Percentiles rank a stretch among this genome's conserved stretches.
phyloP scores from a whole-genome alignment of 2,797 vertebrate genomes.

The Myotis pilosus region DNA sequence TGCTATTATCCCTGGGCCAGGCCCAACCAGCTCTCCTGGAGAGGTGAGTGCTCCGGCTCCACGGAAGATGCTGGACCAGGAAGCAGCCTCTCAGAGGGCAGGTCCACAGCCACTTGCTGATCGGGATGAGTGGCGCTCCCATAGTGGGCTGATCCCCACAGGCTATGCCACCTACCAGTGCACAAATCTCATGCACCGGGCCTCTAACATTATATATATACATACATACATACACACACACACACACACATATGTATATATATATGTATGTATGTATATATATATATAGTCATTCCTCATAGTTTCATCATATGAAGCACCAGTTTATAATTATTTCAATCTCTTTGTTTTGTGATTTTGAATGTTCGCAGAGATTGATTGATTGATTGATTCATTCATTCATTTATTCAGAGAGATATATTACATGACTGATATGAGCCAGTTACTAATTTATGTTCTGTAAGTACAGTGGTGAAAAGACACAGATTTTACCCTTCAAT shows the following conservation, averaged over 20 bases:
- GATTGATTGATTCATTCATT: not conserved
- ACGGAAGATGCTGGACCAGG: no score
- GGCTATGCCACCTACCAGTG: no score
- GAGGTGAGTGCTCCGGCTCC: no score
- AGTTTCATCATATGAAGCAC: not conserved
- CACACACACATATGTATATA: no score
- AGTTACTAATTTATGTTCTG: not conserved
- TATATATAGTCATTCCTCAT: not conserved
- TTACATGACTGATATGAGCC: not conserved
- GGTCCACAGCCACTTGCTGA: no score
- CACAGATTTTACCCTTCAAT: not conserved
- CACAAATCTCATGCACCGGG: no score
- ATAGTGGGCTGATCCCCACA: no score
- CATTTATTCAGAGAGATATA: not conserved
- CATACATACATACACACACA: no score
- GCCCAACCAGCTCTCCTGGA: no score
- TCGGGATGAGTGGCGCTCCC: no score
- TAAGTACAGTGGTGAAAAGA: not conserved
- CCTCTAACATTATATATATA: not conserved
- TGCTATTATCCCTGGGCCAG: no score
- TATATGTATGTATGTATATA: not conserved
- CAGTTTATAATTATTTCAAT: slow-evolving; percentile 16
- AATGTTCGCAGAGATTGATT: not conserved
- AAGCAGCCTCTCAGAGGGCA: no score
- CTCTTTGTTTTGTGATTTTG: slow-evolving; percentile 6